phyloP scores from a whole-genome alignment of 2,888 invertebrate species.

The Nymphalis urticae region DNA sequence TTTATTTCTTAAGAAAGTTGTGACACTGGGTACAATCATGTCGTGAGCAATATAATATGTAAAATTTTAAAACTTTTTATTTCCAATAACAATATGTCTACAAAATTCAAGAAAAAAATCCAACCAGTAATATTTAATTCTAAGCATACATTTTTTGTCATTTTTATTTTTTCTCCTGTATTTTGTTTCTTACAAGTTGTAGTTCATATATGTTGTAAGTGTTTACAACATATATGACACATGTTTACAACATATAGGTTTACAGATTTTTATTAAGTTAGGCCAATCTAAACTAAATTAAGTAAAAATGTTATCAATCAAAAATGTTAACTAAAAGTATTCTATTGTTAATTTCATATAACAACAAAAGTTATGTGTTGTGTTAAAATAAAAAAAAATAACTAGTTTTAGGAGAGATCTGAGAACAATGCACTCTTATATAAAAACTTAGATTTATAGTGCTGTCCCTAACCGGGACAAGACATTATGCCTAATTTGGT shows the following conservation, averaged over 20 bases:
- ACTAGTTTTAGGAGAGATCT: not conserved
- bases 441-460: conserved; percentile 10
- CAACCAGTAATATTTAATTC: not conserved
- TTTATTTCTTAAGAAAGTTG: conserved; percentile 26
- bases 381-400: not conserved
- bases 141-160: no score
- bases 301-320: no score
- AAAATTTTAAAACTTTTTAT: not conserved
- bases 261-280: no score
- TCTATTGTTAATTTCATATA: no score
- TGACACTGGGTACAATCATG: conserved; percentile 12
- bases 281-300: no score
- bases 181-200: no score
- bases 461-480: conserved; percentile 9
- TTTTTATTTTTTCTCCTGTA: no score
- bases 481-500: conserved; percentile 9
- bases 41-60: not conserved
- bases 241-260: no score
- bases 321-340: no score
- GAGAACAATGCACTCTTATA: conserved; percentile 11
- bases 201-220: no score
- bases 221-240: no score
- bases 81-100: not conserved
- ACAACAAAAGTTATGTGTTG: not conserved
- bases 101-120: not conserved